Conservation (phyloP, 35 echinoderm and acorn worm genomes). For the Diadema setosum region DNA sequence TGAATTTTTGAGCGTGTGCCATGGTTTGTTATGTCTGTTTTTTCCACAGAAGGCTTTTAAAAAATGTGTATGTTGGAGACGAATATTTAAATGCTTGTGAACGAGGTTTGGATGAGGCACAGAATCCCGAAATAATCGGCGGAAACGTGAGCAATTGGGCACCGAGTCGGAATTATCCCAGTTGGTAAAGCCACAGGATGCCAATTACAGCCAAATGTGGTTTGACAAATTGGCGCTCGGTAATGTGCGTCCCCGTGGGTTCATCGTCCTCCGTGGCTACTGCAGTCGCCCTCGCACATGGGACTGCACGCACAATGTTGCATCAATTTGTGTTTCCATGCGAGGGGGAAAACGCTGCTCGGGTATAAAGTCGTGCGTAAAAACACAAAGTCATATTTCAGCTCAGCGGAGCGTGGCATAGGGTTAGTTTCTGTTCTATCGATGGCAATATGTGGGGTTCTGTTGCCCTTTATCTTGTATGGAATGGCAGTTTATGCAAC, state of each 20-base stretch:
- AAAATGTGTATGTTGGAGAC: no score
- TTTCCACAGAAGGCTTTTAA: no score
- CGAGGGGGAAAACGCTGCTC: not conserved
- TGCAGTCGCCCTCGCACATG: not conserved
- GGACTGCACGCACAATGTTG: not conserved
- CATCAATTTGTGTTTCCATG: not conserved
- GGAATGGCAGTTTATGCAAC: no score
- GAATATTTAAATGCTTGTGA: no score
- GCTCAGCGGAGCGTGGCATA: no score
- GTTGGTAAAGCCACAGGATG: constrained; percentile 13
- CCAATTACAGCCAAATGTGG: constrained; percentile 7
- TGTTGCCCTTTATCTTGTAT: no score
- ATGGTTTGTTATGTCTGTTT: no score
- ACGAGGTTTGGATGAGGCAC: no score
- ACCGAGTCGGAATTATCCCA: not conserved
- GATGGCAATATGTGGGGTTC: no score
- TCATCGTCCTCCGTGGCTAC: not conserved
- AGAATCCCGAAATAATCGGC: no score
- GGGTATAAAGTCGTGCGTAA: not conserved
- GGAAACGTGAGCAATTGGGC: not conserved
- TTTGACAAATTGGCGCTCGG: constrained; percentile 3
- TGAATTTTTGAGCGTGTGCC: no score
- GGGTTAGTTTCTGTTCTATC: no score
- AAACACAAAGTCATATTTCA: not conserved
- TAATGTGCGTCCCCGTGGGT: not conserved